Percentiles rank a stretch among this genome's conserved stretches.
phyloP scores from a whole-genome alignment of 1,140 invertebrate genomes.

The Antheraea mylitta region DNA sequence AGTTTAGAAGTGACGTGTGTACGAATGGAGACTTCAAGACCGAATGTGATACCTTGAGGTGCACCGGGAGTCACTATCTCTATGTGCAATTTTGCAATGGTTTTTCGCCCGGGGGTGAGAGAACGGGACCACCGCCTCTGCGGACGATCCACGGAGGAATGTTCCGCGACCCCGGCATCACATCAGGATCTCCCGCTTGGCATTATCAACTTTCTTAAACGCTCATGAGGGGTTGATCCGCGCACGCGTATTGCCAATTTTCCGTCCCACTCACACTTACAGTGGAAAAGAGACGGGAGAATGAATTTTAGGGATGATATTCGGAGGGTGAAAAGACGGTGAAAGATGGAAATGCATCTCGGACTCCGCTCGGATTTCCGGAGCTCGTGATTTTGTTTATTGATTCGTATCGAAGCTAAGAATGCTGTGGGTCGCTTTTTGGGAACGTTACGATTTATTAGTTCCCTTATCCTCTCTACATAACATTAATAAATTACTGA shows the following conservation, averaged over 20 bases:
- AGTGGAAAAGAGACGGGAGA: slow-evolving; percentile 34
- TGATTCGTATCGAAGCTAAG: slow-evolving; percentile 63
- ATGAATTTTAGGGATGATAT: slow-evolving; percentile 62
- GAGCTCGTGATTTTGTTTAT: slow-evolving; percentile 74
- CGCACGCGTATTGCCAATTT: slow-evolving; percentile 53
- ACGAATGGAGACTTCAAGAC: slow-evolving; percentile 17
- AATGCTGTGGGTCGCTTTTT: slow-evolving; percentile 36
- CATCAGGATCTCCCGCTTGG: slow-evolving; percentile 59
- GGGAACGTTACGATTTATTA: slow-evolving; percentile 29
- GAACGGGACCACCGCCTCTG: slow-evolving; percentile 70
- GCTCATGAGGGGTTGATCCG: slow-evolving; percentile 62
- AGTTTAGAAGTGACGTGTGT: slow-evolving; percentile 8
- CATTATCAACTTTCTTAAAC: slow-evolving; percentile 62
- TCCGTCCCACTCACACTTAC: slow-evolving; percentile 46
- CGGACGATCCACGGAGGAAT: slow-evolving; percentile 71
- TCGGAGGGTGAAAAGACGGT: slow-evolving; percentile 74
- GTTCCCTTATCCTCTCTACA: slow-evolving; percentile 51
- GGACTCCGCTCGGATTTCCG: slow-evolving; percentile 72
- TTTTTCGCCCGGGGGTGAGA: slow-evolving; percentile 55
- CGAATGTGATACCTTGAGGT: slow-evolving; percentile 26
- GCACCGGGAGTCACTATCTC: slow-evolving; percentile 13
- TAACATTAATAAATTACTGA: neutral
- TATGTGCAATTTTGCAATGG: slow-evolving; percentile 18
- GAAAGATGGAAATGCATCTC: slow-evolving; percentile 77
- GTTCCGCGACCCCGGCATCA: slow-evolving; percentile 55